Conservation (phyloP, 2,797 vertebrate genomes). For the Gephyroberyx darwinii region DNA sequence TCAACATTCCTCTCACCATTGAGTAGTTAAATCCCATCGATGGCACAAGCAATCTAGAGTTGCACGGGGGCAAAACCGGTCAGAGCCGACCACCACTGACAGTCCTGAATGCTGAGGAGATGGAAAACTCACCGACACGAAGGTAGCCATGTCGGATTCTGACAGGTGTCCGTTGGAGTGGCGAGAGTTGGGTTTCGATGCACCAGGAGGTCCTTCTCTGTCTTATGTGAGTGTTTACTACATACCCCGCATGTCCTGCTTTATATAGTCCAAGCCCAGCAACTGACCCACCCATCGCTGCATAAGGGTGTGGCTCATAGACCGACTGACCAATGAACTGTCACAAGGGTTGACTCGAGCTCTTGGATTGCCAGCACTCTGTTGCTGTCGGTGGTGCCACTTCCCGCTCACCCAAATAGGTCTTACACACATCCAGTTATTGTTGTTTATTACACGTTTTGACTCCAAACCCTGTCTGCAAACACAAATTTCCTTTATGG, state of each 20-base stretch:
- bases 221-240: slow-evolving; percentile 68
- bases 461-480: not conserved
- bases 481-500: not conserved
- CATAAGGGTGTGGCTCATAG: slow-evolving; percentile 61
- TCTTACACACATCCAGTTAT: slow-evolving; percentile 1
- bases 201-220: slow-evolving; percentile 28
- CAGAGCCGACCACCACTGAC: slow-evolving; percentile 38
- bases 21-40: slow-evolving; percentile 19
- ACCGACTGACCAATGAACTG: slow-evolving; percentile 60
- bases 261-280: slow-evolving; percentile 71
- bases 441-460: too few relatives aligned
- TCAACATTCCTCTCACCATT: slow-evolving; percentile 2
- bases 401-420: too few relatives aligned
- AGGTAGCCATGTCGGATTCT: slow-evolving; percentile 80
- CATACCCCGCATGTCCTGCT: slow-evolving; percentile 46
- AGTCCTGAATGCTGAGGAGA: slow-evolving; percentile 56
- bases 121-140: slow-evolving; percentile 84
- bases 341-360: slow-evolving; percentile 21
- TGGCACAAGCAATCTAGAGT: slow-evolving; percentile 20
- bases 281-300: slow-evolving; percentile 66
- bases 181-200: slow-evolving; percentile 49
- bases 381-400: slow-evolving; percentile 3
- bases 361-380: slow-evolving; percentile 19
- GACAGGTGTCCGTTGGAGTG: slow-evolving; percentile 61
- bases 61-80: slow-evolving; percentile 36